Evolutionary conservation across 2,888 invertebrate genomes (phyloP), one percentile per base, ranked within the genome.

Genomic region (Biston stratarius): DNA sequence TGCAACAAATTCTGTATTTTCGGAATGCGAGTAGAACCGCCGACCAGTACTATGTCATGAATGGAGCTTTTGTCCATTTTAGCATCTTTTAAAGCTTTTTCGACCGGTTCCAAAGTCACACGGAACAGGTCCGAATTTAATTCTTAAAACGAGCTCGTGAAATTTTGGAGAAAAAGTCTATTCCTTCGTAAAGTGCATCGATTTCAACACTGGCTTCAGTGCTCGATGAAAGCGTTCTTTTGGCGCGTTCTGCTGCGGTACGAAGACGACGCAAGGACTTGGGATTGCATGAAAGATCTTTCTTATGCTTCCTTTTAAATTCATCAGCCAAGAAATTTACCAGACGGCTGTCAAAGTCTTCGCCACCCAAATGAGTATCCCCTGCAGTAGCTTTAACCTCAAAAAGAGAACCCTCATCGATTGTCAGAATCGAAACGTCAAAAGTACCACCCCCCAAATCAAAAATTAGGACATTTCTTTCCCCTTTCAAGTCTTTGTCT

Each of bases 321-420:
- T 97, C 96, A 44, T 96, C 95, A 44, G 95, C 94, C 51, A 96
- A 93, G 77, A 95, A 95, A 68, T 92, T 95, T 0, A 96, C 96
- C 73, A 97, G 86, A 65, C 96, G 89, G 74, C 94, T 96, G 76
- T 95, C 83, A 73, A 95, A 95, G 84, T 97, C 96, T 88, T 97
- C 97, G 15, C 97, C 97, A n/a, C 97, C 97, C 60, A 97, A 94
- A 85, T 97, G 97, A 0, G 97, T 97, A 79, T 98, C 97, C 12
- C 97, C 97, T 45, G 97, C 97, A 7, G 97, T 98, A 0, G 97
- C 94, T 89, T 96, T 97, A 0, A 97, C 97, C 88, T 97, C 97
- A 84, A 97, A 97, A 36, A 95, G 83, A 0, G 95, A 95, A 1
- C 97, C 95, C 87, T 97, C 97, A 82, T 97, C 97, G 77, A 97